Evolutionary conservation across 2,113 vertebrate genomes (phyloP), one percentile per base, ranked within the genome.

Genomic region (Holacanthus passer): DNA sequence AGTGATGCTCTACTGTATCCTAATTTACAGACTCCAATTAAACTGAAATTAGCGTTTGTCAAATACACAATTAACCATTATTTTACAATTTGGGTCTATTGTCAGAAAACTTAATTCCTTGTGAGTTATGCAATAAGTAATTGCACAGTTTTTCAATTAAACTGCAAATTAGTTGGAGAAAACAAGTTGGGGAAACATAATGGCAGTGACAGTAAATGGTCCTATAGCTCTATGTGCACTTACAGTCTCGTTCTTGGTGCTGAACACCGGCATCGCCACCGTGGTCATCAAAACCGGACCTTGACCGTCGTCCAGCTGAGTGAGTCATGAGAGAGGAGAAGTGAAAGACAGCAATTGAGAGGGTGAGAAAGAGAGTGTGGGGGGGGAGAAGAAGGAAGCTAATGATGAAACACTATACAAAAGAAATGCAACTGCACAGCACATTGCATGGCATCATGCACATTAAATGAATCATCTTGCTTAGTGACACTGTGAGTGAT

Each of bases 191-290:
- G 9, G 32, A 79, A 62, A 73, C 4, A 52, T 35, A 43, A 41
- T 19, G 7, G 22, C 4, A 3, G 24, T 39, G 41, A 31, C 20
- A 66, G 31, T 53, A 43, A 16, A 69, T 41, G 56, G 14, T 53
- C 24, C 2, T 22, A 16, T 3, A 13, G 17, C 16, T 55, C 1
- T 5, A 32, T 27, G 27, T 79, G 24, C 72, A 97, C 97, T 99
- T 93, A 99, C 98, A 22, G 98, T 99, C 92, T 99, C 97, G 4
- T 99, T 99, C 93, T 99, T 97, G 86, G 97, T 99, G 92, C 98
- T 99, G 92, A 99, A 99, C 72, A 99, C 98, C 1, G 98, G 98
- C 98, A 99, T 99, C 64, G 98, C 98, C 58, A 99, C 98, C 1
- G 98, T 99, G 67, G 98, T 99, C 98, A 99, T 99, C 93, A 99